These are phyloP conservation scores for Hedya salicella DNA, from an alignment of 2,888 invertebrate genomes.

Conservation along the genomic window DNA sequence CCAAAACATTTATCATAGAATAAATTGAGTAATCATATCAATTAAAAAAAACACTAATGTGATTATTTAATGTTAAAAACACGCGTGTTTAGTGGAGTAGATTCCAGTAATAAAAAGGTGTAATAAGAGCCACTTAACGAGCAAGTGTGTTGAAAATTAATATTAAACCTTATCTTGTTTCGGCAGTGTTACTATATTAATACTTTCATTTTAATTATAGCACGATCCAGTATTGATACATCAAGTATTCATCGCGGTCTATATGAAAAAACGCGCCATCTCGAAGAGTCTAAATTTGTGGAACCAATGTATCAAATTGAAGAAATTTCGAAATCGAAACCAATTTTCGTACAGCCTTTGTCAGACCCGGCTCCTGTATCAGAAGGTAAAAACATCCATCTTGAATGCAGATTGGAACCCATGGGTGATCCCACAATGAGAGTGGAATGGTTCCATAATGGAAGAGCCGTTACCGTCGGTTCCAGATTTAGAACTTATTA, in stretches of 20 bases:
- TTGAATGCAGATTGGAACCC: constrained; percentile 96
- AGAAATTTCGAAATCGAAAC: constrained; percentile 96
- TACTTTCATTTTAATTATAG: constrained; percentile 76
- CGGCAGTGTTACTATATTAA: neutral
- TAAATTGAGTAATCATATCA: too few relatives aligned
- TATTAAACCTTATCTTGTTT: neutral
- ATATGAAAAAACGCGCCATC: constrained; percentile 93
- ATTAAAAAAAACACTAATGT: too few relatives aligned
- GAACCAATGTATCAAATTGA: constrained; percentile 96
- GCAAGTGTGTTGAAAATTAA: too few relatives aligned
- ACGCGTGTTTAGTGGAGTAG: too few relatives aligned
- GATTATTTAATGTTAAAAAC: too few relatives aligned
- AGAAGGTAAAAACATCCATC: constrained; percentile 95
- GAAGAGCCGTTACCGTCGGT: constrained; percentile 93
- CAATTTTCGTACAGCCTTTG: constrained; percentile 96
- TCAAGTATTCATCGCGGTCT: constrained; percentile 95
- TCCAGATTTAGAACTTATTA: constrained; percentile 97
- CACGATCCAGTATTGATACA: constrained; percentile 94
- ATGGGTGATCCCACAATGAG: constrained; percentile 98
- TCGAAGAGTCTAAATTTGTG: constrained; percentile 93
- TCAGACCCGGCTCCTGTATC: constrained; percentile 93
- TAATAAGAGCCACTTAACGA: too few relatives aligned
- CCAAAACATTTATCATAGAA: too few relatives aligned
- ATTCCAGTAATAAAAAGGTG: too few relatives aligned
- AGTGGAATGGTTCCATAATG: constrained; percentile 98